phyloP scores from a whole-genome alignment of 2,888 invertebrate species.

The Habrosyne pyritoides region DNA sequence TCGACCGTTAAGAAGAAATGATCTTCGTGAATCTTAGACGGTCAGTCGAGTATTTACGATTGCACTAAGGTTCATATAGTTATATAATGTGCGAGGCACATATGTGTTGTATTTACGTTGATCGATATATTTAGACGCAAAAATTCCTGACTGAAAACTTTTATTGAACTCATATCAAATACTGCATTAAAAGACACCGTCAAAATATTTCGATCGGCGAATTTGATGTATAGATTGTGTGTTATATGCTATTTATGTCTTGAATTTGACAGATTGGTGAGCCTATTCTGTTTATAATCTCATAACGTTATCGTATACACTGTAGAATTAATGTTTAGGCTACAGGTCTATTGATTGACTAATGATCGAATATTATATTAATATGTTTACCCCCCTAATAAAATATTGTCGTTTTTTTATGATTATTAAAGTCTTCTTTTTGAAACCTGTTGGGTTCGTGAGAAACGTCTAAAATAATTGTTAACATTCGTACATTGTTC shows the following conservation, averaged over 20 bases:
- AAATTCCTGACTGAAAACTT: constrained; percentile 51
- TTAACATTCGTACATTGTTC: too few species aligned
- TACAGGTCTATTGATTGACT: constrained; percentile 33
- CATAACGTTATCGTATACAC: constrained; percentile 31
- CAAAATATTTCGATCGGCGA: constrained; percentile 58
- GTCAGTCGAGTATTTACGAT: background rate
- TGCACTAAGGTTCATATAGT: constrained; percentile 18
- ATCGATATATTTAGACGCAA: constrained; percentile 40
- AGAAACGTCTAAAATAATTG: too few species aligned
- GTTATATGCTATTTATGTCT: constrained; percentile 34
- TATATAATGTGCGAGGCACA: constrained; percentile 59
- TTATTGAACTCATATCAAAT: constrained; percentile 65
- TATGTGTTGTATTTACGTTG: constrained; percentile 37
- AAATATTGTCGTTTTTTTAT: background rate
- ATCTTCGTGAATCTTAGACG: constrained; percentile 51
- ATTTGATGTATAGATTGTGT: constrained; percentile 28
- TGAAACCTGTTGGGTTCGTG: too few species aligned
- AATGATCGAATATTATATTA: constrained; percentile 10
- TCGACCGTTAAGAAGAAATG: constrained; percentile 80
- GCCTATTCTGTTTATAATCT: constrained; percentile 50
- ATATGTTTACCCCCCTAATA: constrained; percentile 7
- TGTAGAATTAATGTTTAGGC: constrained; percentile 15
- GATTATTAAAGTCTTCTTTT: too few species aligned
- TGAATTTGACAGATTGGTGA: constrained; percentile 46
- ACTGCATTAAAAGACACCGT: constrained; percentile 27